Evolutionary conservation across 1,140 invertebrate species (phyloP), one percentile per base, ranked within the genome.

Genomic region (Neodiprion fabricii): DNA sequence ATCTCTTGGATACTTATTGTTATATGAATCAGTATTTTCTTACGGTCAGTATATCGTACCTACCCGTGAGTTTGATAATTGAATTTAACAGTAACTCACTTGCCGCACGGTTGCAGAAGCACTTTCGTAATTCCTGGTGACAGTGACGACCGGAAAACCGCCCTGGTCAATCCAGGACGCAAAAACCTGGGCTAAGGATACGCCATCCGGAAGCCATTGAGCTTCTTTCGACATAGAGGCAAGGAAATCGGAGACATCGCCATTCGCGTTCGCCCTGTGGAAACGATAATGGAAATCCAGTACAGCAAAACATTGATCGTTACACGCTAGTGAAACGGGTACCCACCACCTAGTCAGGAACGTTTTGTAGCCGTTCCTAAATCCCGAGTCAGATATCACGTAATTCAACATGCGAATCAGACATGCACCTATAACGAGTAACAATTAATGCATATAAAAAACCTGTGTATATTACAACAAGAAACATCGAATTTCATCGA

Each of bases 321-420:
- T 40, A 40, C 28, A 40, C 5, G 28, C 5, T 40, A 40, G 28
- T 40, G 28, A 40, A 40, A 40, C 28, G 28, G 53, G 73, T 81
- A 85, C 82, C 82, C 81, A 86, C 84, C 82, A 87, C 79, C 81
- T 80, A n/a, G 78, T 76, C 76, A 86, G 74, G 75, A 87, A 89
- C 75, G 86, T 89, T 73, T 83, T 82, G 73, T 93, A 83, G 70
- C 90, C 92, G 72, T 84, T 85, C 76, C 87, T 89, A 84, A 95
- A 94, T 50, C 89, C 90, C 53, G 85, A 81, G 77, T 91, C 89
- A 17, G 90, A 90, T 72, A 95, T 84, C 77, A 92, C 92, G 77
- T 90, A 88, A 78, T 91, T 88, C 90, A 94, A 91, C 94, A 94
- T 95, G 71, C 92, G 86, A 75, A 95, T 91, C 53, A 95, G 85